Percentiles rank a stretch among this genome's conserved stretches.
Evolutionary conservation across 2,113 vertebrate species (phyloP).

Genomic region (Upupa epops): DNA sequence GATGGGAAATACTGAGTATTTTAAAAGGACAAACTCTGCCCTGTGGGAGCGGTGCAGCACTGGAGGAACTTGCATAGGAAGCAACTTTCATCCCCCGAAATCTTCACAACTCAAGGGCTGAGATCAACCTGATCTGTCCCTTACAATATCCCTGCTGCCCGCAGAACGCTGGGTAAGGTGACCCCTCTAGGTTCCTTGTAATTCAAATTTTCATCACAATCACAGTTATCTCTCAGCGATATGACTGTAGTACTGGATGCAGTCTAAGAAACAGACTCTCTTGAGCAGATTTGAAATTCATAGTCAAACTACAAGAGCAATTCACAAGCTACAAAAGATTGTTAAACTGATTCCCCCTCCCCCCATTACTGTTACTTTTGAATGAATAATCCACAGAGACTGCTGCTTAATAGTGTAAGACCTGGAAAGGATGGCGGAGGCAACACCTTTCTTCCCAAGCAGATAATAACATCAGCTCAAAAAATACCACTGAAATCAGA

Average conservation of each 20-base stretch:
- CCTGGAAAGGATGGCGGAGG: neutral
- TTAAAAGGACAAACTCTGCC: neutral
- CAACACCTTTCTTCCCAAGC: neutral
- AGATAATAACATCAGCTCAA: neutral
- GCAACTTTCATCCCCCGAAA: neutral
- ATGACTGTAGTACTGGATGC: neutral
- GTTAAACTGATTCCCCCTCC: neutral
- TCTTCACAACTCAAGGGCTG: neutral
- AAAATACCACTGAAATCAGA: neutral
- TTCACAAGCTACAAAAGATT: neutral
- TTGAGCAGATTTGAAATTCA: neutral
- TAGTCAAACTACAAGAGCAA: neutral
- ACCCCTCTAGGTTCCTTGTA: neutral
- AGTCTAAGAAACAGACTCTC: neutral
- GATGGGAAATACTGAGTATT: neutral
- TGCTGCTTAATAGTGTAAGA: neutral
- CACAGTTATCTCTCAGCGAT: neutral
- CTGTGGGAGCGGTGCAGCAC: neutral
- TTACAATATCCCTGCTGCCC: neutral
- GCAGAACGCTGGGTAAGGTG: neutral
- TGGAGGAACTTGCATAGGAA: neutral
- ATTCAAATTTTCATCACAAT: neutral
- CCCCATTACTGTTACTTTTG: neutral
- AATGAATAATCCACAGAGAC: neutral
- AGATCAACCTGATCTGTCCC: neutral